Conservation (phyloP, 1,140 invertebrate genomes). For the Pseudomyrmex concolor region DNA sequence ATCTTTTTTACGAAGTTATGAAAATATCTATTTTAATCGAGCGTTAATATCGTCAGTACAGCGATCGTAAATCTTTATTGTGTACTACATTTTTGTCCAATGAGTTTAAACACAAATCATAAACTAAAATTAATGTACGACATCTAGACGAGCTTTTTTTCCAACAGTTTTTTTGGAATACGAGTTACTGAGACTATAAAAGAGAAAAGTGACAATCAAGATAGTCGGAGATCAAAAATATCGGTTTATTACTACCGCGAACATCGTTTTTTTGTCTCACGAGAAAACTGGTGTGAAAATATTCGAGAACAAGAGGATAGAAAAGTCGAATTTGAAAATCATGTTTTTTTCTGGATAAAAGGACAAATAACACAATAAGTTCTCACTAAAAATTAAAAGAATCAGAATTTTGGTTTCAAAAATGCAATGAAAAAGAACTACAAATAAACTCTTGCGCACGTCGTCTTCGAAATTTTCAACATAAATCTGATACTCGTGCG, state of each 20-base stretch:
- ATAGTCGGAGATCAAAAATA: constrained; percentile 29
- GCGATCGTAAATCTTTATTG: constrained; percentile 40
- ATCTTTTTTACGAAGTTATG: neutral
- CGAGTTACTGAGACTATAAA: constrained; percentile 17
- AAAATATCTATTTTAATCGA: neutral
- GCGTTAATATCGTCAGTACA: neutral
- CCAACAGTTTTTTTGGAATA: constrained; percentile 1
- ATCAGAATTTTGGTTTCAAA: neutral
- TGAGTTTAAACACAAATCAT: too few species aligned
- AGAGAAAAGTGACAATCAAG: constrained; percentile 3
- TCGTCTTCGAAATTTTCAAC: neutral
- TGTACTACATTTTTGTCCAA: neutral
- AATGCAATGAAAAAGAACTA: neutral
- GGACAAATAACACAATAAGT: neutral
- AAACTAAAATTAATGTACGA: neutral
- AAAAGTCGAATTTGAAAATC: constrained; percentile 22
- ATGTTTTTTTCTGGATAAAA: neutral
- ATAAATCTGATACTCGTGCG: constrained; percentile 6
- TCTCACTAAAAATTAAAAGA: neutral
- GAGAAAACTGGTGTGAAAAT: constrained; percentile 60
- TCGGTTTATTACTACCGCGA: constrained; percentile 59
- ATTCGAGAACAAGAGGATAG: constrained; percentile 37
- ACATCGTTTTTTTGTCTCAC: constrained; percentile 66
- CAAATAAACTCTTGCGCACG: too few species aligned
- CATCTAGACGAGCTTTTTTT: constrained; percentile 2